A percentile compares a stretch with the other conserved stretches of the same genome.
Conservation (phyloP, 2,797 vertebrate species). For the Squalus acanthias region DNA sequence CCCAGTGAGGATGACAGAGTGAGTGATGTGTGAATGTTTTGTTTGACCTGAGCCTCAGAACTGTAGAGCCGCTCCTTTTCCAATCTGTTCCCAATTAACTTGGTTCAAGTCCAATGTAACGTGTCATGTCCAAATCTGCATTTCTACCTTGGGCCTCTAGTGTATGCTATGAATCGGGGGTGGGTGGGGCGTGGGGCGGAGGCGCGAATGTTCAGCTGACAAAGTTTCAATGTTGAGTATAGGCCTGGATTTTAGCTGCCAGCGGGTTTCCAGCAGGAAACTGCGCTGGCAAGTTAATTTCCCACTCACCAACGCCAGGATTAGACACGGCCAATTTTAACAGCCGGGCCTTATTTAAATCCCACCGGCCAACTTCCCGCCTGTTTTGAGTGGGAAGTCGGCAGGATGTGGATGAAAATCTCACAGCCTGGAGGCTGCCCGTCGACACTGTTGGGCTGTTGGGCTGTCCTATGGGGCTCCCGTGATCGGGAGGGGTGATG, state of each 20-base stretch:
- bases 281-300: background rate
- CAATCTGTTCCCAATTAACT: conserved; percentile 34
- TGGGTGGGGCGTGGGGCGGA: too few species aligned
- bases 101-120: conserved; percentile 24
- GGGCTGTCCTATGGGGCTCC: too few species aligned
- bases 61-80: conserved; percentile 14
- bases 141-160: background rate
- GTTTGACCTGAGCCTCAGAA: conserved; percentile 26
- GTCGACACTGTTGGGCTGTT: too few species aligned
- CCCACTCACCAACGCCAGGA: background rate
- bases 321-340: background rate
- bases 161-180: background rate
- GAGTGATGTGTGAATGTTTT: conserved; percentile 33
- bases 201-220: background rate
- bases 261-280: background rate
- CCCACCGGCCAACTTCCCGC: background rate
- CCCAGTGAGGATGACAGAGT: conserved; percentile 27
- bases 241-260: background rate
- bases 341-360: background rate
- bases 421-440: background rate
- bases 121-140: conserved; percentile 25
- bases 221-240: conserved; percentile 4
- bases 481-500: background rate
- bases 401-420: background rate
- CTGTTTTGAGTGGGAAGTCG: background rate